Base-by-base conservation (phyloP, 2,113 vertebrate genomes). In the Ageneiosus marmoratus region DNA sequence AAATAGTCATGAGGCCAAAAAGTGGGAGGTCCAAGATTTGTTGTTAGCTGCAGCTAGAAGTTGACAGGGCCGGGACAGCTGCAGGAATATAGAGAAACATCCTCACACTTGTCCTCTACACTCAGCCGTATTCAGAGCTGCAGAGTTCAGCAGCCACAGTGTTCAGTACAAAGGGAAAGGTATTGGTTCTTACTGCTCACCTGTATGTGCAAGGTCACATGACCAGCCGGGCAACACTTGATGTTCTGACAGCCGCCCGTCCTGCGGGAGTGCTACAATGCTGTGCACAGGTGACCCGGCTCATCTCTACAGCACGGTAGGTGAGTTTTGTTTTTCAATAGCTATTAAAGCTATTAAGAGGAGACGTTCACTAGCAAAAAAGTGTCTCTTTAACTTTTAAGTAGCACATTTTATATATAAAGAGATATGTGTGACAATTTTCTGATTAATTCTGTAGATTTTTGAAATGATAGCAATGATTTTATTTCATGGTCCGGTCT, bases 1-100 rank as follows among this genome's bases (percentile, higher is more conserved):
- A 96, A 96, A 96, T 95, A 96, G 93, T 96, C 95, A 96, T 95
- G 95, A 96, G 94, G 85, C 85, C 74, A 80, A 67, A 93, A 91
- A 93, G 89, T 94, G 93, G 94, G 96, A 90, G 94, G 93, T 89
- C 65, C 55, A 81, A 37, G 89, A 91, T 96, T 94, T 97, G 97
- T 97, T 97, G 96, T 97, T 96, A 91, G 96, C 96, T 96, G 95
- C 95, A 93, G 84, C 92, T 88, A 77, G 80, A 79, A 90, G 93
- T 93, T 94, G 94, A 94, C 95, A 95, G 95, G 94, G 94, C 93
- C 91, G 86, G 90, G 92, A 92, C 90, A 91, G 93, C 89, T 90
- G 91, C 91, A 85, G 63, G 89, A 84, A 82, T 81, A 84, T 78
- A 77, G 80, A 80, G 60, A 82, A 84, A 55, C 77, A 69, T 73